Evolutionary conservation across 2,888 invertebrate genomes (phyloP).

Genomic region (Mimachlamys varia): DNA sequence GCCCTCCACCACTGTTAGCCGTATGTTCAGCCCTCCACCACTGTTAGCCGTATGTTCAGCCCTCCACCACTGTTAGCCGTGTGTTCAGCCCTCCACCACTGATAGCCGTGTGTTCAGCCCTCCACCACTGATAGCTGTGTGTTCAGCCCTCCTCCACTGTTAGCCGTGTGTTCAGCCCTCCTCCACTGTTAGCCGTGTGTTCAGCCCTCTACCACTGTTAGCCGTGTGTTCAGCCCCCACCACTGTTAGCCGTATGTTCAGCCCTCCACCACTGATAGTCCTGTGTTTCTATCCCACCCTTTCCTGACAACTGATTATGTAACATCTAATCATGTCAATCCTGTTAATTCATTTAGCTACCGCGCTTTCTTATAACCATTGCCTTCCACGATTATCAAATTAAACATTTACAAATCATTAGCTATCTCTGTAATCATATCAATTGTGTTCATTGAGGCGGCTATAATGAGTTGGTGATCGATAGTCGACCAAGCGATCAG

Average conservation of each 20-base stretch:
- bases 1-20: neutral
- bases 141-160: too few relatives aligned
- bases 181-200: too few relatives aligned
- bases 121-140: neutral
- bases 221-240: neutral
- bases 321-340: conserved; percentile 11
- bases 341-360: conserved; percentile 9
- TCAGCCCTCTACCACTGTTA: neutral
- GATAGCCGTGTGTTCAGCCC: neutral
- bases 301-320: neutral
- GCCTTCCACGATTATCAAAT: conserved; percentile 18
- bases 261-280: neutral
- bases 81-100: neutral
- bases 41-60: too few relatives aligned
- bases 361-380: neutral
- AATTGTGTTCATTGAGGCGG: conserved; percentile 8
- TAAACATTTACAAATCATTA: conserved; percentile 34
- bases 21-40: neutral
- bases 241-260: neutral
- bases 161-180: too few relatives aligned
- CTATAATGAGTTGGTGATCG: neutral
- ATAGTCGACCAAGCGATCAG: neutral
- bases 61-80: neutral
- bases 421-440: conserved; percentile 31
- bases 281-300: neutral